Evolutionary conservation across 2,113 vertebrate genomes (phyloP).

Genomic region (Choloepus hoffmanni): DNA sequence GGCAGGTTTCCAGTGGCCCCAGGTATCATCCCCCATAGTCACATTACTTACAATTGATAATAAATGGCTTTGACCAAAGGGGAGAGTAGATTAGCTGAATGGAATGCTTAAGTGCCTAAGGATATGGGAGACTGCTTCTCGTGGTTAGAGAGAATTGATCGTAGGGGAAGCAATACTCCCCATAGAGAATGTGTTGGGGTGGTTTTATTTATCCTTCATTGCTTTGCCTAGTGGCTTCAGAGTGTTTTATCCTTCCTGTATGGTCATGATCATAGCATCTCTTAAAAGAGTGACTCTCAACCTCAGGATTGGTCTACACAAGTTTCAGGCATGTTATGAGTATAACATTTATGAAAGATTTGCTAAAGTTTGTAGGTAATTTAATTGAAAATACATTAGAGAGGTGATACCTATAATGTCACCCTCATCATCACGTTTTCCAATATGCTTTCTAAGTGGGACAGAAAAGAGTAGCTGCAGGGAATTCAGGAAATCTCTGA

Average conservation of each 20-base stretch:
- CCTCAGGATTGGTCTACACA: neutral
- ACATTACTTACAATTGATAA: slow-evolving; percentile 36
- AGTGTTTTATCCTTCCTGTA: neutral
- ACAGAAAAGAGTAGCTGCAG: neutral
- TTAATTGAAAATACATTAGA: neutral
- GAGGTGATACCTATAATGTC: neutral
- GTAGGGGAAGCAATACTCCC: neutral
- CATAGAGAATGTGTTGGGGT: neutral
- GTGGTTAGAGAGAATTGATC: slow-evolving; percentile 28
- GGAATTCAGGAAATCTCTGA: slow-evolving; percentile 3
- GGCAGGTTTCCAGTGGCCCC: slow-evolving; percentile 48
- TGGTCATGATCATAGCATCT: neutral
- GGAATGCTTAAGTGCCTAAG: slow-evolving; percentile 22
- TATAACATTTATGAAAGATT: neutral
- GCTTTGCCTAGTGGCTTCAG: neutral
- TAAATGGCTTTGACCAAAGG: slow-evolving; percentile 53
- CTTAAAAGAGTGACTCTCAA: neutral
- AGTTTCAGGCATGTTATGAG: neutral
- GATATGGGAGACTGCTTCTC: neutral
- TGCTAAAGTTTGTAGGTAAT: neutral
- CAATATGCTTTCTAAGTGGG: slow-evolving; percentile 1
- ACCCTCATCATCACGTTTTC: neutral
- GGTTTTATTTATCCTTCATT: neutral
- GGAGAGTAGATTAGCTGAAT: slow-evolving; percentile 14
- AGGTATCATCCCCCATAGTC: slow-evolving; percentile 38